A percentile compares a stretch with the other conserved stretches of the same genome.
Evolutionary conservation across 2,113 vertebrate species (phyloP).

Genomic region (Oxyura jamaicensis): DNA sequence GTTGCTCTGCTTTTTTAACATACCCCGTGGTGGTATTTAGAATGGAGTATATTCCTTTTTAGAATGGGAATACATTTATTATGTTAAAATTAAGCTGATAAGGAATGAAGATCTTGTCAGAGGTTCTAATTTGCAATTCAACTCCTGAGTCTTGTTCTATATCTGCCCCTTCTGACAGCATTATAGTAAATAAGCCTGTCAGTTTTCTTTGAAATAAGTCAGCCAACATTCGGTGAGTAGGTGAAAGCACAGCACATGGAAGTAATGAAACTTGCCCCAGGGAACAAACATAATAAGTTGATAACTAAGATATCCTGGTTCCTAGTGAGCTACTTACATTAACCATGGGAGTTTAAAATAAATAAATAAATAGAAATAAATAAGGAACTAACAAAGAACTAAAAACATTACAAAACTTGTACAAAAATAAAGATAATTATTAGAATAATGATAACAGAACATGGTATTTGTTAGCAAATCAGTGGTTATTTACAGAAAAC

Average conservation of each 20-base stretch:
- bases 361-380: neutral
- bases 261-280: neutral
- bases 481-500: neutral
- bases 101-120: neutral
- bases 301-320: neutral
- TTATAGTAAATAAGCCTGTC: conserved; percentile 6
- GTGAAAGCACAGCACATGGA: neutral
- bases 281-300: neutral
- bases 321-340: neutral
- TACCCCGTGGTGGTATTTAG: neutral
- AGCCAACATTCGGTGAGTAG: neutral
- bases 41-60: neutral
- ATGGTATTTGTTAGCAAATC: neutral
- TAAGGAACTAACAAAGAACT: neutral
- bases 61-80: neutral
- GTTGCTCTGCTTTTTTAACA: neutral
- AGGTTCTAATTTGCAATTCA: conserved; percentile 7
- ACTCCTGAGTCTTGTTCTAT: neutral
- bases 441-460: neutral
- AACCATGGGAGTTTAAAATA: neutral
- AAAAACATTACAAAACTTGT: neutral
- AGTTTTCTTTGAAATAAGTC: conserved; percentile 14
- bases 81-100: neutral
- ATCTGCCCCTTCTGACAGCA: neutral
- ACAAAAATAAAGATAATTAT: neutral